Percentiles rank a stretch among this genome's conserved stretches.
phyloP scores from a whole-genome alignment of 2,888 invertebrate genomes.

The Leptinotarsa peninsularis region DNA sequence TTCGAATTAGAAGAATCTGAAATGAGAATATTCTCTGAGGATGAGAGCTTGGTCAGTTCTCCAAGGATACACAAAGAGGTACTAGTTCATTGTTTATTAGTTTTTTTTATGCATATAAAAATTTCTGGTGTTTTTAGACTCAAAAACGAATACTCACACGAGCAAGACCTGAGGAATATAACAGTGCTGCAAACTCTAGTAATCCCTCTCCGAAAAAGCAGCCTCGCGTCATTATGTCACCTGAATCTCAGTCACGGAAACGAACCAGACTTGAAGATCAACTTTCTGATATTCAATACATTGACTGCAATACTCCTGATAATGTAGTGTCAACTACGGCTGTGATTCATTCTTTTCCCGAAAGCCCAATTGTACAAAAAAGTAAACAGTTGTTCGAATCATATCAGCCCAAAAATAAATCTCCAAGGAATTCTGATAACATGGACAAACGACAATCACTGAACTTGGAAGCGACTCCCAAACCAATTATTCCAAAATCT shows the following conservation, averaged over 20 bases:
- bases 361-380: slow-evolving; percentile 41
- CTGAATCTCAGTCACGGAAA: slow-evolving; percentile 71
- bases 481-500: slow-evolving; percentile 58
- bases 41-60: slow-evolving; percentile 77
- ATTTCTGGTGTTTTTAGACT: slow-evolving; percentile 58
- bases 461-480: slow-evolving; percentile 56
- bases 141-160: slow-evolving; percentile 68
- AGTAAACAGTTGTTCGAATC: slow-evolving; percentile 49
- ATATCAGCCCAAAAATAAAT: slow-evolving; percentile 64
- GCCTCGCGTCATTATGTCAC: slow-evolving; percentile 68
- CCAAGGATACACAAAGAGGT: slow-evolving; percentile 68
- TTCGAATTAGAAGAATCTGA: slow-evolving; percentile 88
- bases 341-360: slow-evolving; percentile 58
- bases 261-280: slow-evolving; percentile 82
- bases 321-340: slow-evolving; percentile 66
- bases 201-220: slow-evolving; percentile 75
- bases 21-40: slow-evolving; percentile 90
- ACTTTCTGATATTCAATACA: slow-evolving; percentile 82
- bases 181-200: slow-evolving; percentile 68
- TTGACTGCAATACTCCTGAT: slow-evolving; percentile 83
- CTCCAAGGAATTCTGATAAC: slow-evolving; percentile 61
- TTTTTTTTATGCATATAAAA: neutral
- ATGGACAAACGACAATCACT: slow-evolving; percentile 60
- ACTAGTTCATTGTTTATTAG: slow-evolving; percentile 27
- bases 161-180: slow-evolving; percentile 70